Base-by-base conservation (phyloP, 2,888 invertebrate genomes). In the Rugalucina vietnamica region DNA sequence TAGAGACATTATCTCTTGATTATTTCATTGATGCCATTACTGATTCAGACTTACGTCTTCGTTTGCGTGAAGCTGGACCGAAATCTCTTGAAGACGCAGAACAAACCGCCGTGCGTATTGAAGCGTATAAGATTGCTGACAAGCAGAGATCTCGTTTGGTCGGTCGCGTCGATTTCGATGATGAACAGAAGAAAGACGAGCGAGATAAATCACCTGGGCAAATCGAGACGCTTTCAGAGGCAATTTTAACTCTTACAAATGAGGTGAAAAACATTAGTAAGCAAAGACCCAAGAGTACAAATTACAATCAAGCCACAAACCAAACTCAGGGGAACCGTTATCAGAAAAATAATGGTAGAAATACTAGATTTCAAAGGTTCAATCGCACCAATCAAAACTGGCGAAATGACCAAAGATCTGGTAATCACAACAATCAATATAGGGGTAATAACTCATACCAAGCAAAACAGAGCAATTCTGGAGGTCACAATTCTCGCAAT, bases 1-100 rank as follows among this genome's bases (percentile, higher is more conserved):
- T 75, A 8, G 82, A 84, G 54, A 34, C 71, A 2, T 65, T 87
- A 39, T 69, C 77, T 4, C 50, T 84, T 34, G 82, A 82, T 27
- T 39, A 75, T 75, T 84, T 87, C 54, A 79, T 87, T 12, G 60
- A 60, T 60, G 60, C 60, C 18, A 54, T 54, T 21, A 54, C 10
- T 29, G 60, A 60, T 29, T 60, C 27, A 60, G 60, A 60, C 8
- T 29, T 60, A 27, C n/a, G n/a, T n/a, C n/a, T n/a, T n/a, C n/a
- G n/a, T n/a, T n/a, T n/a, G n/a, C n/a, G n/a, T n/a, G n/a, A 24
- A 60, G 8, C 29, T 27, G 60, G 60, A 3, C 60, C 60, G 5
- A 60, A 60, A 29, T 10, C 60, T 4, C 29, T 60, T 3, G 60
- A 27, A 24, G 29, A 60, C 5, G 60, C 60, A 10, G 60, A 60